Conservation (phyloP, 2,113 vertebrate species). For the Porphyrio hochstetteri region DNA sequence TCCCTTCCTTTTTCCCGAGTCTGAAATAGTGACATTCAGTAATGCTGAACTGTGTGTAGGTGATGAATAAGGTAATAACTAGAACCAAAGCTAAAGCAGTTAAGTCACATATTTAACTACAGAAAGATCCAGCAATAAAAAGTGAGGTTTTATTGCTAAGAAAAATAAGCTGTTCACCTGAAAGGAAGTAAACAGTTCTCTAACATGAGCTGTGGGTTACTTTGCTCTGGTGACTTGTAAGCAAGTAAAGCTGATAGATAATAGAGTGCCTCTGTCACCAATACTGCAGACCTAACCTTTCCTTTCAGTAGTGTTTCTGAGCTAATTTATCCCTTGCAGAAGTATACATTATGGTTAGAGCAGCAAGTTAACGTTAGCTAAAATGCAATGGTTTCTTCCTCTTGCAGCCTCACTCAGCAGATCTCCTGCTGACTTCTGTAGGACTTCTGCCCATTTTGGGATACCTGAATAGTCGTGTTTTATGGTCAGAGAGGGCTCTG, state of each 20-base stretch:
- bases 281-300: not conserved
- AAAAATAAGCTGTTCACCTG: not conserved
- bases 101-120: not conserved
- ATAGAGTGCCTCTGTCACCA: not conserved
- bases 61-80: not conserved
- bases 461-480: not conserved
- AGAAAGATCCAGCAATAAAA: not conserved
- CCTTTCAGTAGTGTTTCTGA: not conserved
- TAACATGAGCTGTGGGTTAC: not conserved
- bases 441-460: not conserved
- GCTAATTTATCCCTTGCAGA: not conserved
- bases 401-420: not conserved
- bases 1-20: not conserved
- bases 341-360: not conserved
- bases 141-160: not conserved
- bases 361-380: not conserved
- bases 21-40: not conserved
- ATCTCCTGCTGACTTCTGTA: not conserved
- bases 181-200: not conserved
- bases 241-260: not conserved
- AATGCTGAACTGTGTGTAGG: not conserved
- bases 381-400: not conserved
- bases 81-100: not conserved
- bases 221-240: not conserved
- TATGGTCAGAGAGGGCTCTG: not conserved